A percentile compares a stretch with the other conserved stretches of the same genome.
These are phyloP conservation scores for Cyanocitta stelleri DNA, from an alignment of 2,113 vertebrate species.

Conservation along the genomic window DNA sequence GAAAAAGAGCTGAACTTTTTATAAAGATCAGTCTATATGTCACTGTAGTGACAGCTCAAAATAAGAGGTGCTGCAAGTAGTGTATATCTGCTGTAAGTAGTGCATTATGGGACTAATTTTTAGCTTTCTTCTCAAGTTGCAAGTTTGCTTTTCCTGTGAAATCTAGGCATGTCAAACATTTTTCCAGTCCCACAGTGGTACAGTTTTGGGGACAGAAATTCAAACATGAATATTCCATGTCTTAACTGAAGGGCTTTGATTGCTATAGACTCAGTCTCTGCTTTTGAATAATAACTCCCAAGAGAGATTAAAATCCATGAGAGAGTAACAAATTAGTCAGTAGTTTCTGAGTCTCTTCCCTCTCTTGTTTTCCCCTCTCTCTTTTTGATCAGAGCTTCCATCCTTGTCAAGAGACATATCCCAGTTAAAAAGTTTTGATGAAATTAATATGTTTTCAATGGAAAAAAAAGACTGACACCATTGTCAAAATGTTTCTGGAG, in stretches of 20 bases:
- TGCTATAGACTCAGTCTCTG: background rate
- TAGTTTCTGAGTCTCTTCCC: background rate
- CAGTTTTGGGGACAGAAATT: background rate
- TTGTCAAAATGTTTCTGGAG: background rate
- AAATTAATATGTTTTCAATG: background rate
- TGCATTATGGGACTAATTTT: background rate
- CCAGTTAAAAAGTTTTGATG: background rate
- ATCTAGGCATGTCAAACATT: background rate
- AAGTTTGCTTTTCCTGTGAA: background rate
- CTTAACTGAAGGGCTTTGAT: background rate
- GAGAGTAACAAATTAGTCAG: background rate
- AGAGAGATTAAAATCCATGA: background rate
- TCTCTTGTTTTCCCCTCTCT: rapidly evolving
- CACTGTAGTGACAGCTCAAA: background rate
- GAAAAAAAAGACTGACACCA: background rate
- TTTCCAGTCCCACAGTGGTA: background rate
- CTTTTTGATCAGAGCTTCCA: background rate
- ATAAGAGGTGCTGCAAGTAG: background rate
- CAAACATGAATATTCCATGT: background rate
- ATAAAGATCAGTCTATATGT: background rate
- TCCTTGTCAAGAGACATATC: background rate
- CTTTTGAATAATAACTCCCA: background rate
- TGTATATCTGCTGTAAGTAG: background rate
- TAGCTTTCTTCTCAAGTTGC: background rate
- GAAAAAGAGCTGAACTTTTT: background rate